Evolutionary conservation across 2,113 vertebrate species (phyloP), one percentile per base, ranked within the genome.

Genomic region (Caretta caretta): DNA sequence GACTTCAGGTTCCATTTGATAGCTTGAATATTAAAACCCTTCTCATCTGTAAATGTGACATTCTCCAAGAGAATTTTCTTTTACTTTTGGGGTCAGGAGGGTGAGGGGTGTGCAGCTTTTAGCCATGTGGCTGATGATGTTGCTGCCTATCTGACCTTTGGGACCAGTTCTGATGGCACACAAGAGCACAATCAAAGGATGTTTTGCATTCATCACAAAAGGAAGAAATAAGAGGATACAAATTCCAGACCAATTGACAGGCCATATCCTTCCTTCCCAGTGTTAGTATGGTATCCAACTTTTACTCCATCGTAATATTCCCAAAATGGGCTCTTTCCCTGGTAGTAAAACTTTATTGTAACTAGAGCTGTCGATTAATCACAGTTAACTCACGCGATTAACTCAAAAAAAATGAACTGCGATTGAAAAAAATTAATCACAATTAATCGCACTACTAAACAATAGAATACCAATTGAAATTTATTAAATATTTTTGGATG

Each of bases 151-250:
- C 0, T 92, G 31, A 13, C 91, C 35, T 93, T 90, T 93, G 93
- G 57, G 76, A 93, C 81, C 59, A 87, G 14, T 50, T 78, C 54
- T 88, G 83, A 24, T 84, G 25, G 9, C 84, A 79, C 85, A 78
- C 78, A 84, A 69, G n/a, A 95, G 49, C 42, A 83, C 42, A 91
- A 88, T 87, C 75, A 95, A 50, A 95, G 96, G 96, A 97, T 97
- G 48, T 48, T 97, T 79, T 59, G 50, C 53, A 93, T 95, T 84
- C 92, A 91, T 59, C 80, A 87, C 69, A 95, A 96, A 94, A 92
- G 83, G 93, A 95, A 65, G 90, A 95, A 94, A 87, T 76, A 89
- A 92, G 95, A 97, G 95, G 96, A 97, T 97, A 78, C 88, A 84
- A 86, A 96, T 6, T 57, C 75, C 91, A 91, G 95, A 83, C 86